Percentiles rank a stretch among this genome's conserved stretches.
Evolutionary conservation across 2,888 invertebrate genomes (phyloP).

Genomic region (Ypsolopha scabrella): DNA sequence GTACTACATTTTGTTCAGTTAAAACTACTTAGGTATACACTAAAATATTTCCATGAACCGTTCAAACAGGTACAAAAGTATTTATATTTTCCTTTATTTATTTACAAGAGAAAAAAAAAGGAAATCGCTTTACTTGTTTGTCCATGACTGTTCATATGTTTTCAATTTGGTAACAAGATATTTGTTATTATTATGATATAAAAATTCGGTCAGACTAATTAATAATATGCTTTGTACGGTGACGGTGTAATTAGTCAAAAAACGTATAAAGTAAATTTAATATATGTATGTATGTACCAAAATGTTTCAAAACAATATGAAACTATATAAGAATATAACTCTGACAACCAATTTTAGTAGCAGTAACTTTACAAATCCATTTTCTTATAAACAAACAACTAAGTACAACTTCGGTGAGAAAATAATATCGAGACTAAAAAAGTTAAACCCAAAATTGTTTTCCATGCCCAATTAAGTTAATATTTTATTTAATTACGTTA

Average conservation of each 20-base stretch:
- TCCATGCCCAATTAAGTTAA: constrained; percentile 16
- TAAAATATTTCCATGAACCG: constrained; percentile 31
- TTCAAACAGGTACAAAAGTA: constrained; percentile 63
- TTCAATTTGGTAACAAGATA: constrained; percentile 26
- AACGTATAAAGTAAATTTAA: too few species aligned
- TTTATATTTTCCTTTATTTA: constrained; percentile 34
- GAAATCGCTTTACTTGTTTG: not conserved
- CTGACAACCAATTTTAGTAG: not conserved
- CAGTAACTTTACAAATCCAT: constrained; percentile 14
- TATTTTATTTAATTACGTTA: constrained; percentile 12
- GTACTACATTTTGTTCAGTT: not conserved
- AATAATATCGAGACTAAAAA: constrained; percentile 14
- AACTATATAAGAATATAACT: not conserved
- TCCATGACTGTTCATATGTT: constrained; percentile 9
- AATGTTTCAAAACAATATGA: not conserved
- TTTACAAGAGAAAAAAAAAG: constrained; percentile 36
- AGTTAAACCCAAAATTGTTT: constrained; percentile 15
- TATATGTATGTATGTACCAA: not conserved
- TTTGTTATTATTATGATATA: constrained; percentile 18
- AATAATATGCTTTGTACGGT: too few species aligned
- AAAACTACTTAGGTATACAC: constrained; percentile 16
- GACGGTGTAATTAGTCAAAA: too few species aligned
- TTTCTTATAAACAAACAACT: constrained; percentile 25
- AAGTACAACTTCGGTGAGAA: constrained; percentile 23
- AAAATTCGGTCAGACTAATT: not conserved